Conservation (phyloP, 30 jellyfish, hydroid and myxozoan species). For the Turritopsis dohrnii region DNA sequence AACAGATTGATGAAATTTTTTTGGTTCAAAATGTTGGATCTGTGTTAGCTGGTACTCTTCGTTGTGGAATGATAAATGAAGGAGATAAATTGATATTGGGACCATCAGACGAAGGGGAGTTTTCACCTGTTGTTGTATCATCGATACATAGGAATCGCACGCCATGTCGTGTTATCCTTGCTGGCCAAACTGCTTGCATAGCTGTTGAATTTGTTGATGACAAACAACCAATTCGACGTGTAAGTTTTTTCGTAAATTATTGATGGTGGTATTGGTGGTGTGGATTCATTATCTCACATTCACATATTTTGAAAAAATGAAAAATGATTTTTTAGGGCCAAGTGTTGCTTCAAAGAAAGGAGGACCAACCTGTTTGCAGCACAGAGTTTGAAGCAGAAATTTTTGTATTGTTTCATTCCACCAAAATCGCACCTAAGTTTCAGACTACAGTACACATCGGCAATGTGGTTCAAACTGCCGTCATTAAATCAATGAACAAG, state of each 20-base stretch:
- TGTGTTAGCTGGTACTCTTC: constrained; percentile 87
- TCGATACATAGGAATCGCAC: constrained; percentile 94
- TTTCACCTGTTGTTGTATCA: constrained; percentile 53
- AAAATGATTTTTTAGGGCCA: constrained; percentile 57
- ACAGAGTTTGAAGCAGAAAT: constrained; percentile 91
- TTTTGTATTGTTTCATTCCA: constrained; percentile 80
- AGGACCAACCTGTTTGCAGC: constrained; percentile 42
- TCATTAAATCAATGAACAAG: constrained; percentile 54
- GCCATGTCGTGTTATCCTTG: constrained; percentile 86
- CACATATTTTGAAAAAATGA: too few relatives aligned
- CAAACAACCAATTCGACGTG: not conserved
- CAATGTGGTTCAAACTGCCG: constrained; percentile 92
- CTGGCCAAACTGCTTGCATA: constrained; percentile 96
- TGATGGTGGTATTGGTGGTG: too few relatives aligned
- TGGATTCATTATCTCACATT: too few relatives aligned
- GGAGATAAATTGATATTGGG: constrained; percentile 82
- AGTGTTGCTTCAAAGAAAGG: constrained; percentile 54
- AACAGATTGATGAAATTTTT: constrained; percentile 86
- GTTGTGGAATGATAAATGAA: constrained; percentile 76
- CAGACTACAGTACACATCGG: constrained; percentile 95
- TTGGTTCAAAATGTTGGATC: constrained; percentile 77
- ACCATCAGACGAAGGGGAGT: constrained; percentile 79
- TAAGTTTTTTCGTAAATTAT: too few relatives aligned
- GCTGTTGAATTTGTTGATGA: constrained; percentile 32
- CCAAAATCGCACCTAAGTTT: constrained; percentile 78